These are phyloP conservation scores for Trichomycterus rosablanca DNA, from an alignment of 2,113 vertebrate genomes.

Conservation along the genomic window DNA sequence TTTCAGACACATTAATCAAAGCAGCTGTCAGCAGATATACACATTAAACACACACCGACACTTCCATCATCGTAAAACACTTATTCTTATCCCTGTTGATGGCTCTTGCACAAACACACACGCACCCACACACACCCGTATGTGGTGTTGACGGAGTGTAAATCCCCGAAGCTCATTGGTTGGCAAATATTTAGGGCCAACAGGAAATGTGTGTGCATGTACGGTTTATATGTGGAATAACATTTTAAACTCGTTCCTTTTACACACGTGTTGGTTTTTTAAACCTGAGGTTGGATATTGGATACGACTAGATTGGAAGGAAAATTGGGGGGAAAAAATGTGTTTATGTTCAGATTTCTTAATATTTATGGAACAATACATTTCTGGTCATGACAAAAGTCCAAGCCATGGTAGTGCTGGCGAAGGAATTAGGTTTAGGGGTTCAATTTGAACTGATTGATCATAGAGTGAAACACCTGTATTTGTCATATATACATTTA, in stretches of 20 bases:
- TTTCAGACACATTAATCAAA: slow-evolving; percentile 38
- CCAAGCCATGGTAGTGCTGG: no score
- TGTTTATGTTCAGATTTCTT: no score
- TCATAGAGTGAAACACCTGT: no score
- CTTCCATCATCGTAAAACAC: slow-evolving; percentile 40
- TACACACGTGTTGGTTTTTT: background rate
- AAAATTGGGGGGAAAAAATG: no score
- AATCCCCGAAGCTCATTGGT: slow-evolving; percentile 11
- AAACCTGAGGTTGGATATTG: no score
- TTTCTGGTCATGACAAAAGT: no score
- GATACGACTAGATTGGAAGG: no score
- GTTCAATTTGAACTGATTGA: no score
- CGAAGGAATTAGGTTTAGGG: no score
- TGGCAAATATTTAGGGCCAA: background rate
- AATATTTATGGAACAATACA: no score
- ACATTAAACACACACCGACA: slow-evolving; percentile 22
- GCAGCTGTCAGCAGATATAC: slow-evolving; percentile 25
- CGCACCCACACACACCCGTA: slow-evolving; percentile 9
- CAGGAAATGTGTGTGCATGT: slow-evolving; percentile 1
- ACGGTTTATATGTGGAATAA: slow-evolving; percentile 17
- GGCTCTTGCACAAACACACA: slow-evolving; percentile 1
- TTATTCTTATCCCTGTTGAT: slow-evolving; percentile 42
- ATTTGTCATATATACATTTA: no score
- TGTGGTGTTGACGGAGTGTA: background rate
- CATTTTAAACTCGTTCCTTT: slow-evolving; percentile 12